Conservation (phyloP, 2,113 vertebrate genomes). For the Pseudopodoces humilis region DNA sequence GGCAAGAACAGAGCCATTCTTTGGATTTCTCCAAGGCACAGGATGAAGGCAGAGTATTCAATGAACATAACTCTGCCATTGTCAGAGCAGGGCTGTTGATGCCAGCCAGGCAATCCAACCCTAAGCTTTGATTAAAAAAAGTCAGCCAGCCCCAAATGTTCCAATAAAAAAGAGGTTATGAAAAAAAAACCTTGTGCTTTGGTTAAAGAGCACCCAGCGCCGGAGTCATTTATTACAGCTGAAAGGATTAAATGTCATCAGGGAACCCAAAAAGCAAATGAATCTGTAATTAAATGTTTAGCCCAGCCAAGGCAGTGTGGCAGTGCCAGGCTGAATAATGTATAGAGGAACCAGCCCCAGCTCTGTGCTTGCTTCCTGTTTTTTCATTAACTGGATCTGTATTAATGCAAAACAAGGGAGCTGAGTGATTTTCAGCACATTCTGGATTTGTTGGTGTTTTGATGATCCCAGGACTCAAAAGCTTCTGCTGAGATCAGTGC, state of each 20-base stretch:
- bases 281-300: constrained; percentile 62
- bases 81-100: constrained; percentile 35
- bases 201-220: constrained; percentile 42
- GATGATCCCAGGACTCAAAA: neutral
- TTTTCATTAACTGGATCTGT: constrained; percentile 15
- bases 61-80: constrained; percentile 14
- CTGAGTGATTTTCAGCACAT: neutral
- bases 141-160: constrained; percentile 33
- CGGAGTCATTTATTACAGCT: constrained; percentile 36
- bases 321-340: constrained; percentile 52
- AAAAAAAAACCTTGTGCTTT: constrained; percentile 11
- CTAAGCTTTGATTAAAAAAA: constrained; percentile 49
- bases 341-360: constrained; percentile 14
- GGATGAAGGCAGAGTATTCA: constrained; percentile 53
- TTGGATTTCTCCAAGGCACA: constrained; percentile 13
- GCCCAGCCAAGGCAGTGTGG: constrained; percentile 31
- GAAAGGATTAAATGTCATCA: constrained; percentile 63
- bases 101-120: constrained; percentile 35
- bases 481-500: neutral
- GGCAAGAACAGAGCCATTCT: constrained; percentile 20
- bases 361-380: neutral
- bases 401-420: neutral
- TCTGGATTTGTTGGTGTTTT: constrained; percentile 12
- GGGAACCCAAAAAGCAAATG: constrained; percentile 51
- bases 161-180: constrained; percentile 10